Percentiles rank a stretch among this genome's conserved stretches.
These are phyloP conservation scores for Magallana angulata DNA, from an alignment of 1,140 invertebrate genomes.

Conservation along the genomic window DNA sequence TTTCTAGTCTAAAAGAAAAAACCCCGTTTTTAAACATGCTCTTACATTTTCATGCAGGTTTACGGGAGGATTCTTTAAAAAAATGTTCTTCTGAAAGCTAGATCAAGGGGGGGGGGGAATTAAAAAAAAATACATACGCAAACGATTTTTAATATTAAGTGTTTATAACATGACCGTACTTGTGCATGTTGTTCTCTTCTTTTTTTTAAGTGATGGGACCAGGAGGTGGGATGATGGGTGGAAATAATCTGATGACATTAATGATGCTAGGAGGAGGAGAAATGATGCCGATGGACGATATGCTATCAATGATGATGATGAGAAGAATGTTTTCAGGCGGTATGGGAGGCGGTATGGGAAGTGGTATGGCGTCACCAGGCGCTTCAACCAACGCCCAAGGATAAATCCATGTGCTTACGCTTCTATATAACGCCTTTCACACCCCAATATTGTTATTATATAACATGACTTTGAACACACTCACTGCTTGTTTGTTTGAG, in stretches of 20 bases:
- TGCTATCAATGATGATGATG: conserved; percentile 6
- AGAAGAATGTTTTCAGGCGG: not conserved
- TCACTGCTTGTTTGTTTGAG: no score
- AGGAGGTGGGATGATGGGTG: not conserved
- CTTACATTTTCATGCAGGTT: no score
- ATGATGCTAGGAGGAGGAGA: conserved; percentile 15
- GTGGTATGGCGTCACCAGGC: not conserved
- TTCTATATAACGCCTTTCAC: no score
- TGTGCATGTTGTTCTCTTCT: not conserved
- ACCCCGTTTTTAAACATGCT: no score
- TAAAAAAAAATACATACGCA: no score
- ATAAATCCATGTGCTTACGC: not conserved
- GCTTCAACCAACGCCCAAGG: not conserved
- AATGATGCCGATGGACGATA: not conserved
- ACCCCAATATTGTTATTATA: no score
- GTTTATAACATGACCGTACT: not conserved
- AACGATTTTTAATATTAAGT: no score
- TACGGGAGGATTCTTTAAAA: no score
- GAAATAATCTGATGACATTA: not conserved
- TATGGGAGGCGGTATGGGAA: not conserved
- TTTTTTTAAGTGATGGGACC: conserved; percentile 2
- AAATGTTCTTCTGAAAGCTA: no score
- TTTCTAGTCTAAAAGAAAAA: no score
- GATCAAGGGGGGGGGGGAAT: no score
- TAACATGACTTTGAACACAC: no score